Base-by-base conservation (phyloP, 2,113 vertebrate species). In the Thamnaconus septentrionalis region DNA sequence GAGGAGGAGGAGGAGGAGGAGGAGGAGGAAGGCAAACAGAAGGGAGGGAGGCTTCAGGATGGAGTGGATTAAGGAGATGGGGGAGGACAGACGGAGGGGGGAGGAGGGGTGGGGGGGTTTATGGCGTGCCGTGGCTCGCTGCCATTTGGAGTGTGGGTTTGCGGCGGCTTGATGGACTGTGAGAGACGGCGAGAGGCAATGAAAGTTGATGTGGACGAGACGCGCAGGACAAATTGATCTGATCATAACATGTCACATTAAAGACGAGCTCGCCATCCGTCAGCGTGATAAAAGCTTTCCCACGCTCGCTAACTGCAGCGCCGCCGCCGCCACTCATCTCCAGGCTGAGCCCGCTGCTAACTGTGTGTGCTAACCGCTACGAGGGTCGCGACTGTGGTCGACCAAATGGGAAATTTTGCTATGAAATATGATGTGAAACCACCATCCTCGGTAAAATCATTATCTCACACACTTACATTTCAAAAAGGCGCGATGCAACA, bases 201-300 rank as follows among this genome's bases (percentile, higher is more conserved):
- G 83, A 89, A 90, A 79, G 18, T 31, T 59, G 76, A 81, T 79
- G 87, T 83, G 77, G 51, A 88, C 84, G 84, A 87, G 83, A 75
- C 76, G 68, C 40, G 85, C 18, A 73, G 71, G 70, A 85, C 84
- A 89, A 90, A 91, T 81, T 87, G 89, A 90, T 89, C 85, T 85
- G 88, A 91, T 90, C 82, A 82, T 88, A 89, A 90, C 79, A 68
- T 74, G 87, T 89, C 88, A 81, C 85, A 84, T 90, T 88, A 86
- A 86, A 80, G 84, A 85, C 81, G 51, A 66, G 57, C 54, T 75
- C 64, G 83, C 83, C 83, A 86, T 91, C 90, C 79, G 81, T 90
- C 90, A 91, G 41, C 56, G 51, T 90, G 88, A 90, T 83, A 82
- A 89, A 90, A 86, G 71, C 78, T 79, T 62, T 61, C 71, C 74